A percentile compares a stretch with the other conserved stretches of the same genome.
Conservation (phyloP, 2,888 invertebrate genomes). For the Drymonia ruficornis region DNA sequence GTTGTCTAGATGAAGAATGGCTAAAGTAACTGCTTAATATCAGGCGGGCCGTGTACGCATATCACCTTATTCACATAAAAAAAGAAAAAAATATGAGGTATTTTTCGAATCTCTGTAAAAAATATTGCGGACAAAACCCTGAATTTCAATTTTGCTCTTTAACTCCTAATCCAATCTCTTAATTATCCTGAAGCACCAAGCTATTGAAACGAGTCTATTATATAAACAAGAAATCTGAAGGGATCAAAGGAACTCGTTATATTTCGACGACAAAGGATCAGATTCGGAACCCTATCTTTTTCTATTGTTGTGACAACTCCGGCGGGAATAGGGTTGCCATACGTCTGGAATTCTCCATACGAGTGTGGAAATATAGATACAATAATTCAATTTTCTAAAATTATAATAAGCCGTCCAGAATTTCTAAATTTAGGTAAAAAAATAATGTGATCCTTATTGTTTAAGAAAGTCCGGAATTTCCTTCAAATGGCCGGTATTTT, state of each 20-base stretch:
- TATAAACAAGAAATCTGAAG: slow-evolving; percentile 10
- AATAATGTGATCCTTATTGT: too few relatives aligned
- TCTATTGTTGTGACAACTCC: slow-evolving; percentile 21
- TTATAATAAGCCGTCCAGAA: too few relatives aligned
- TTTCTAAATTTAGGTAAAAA: too few relatives aligned
- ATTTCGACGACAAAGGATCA: slow-evolving; percentile 22
- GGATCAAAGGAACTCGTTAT: slow-evolving; percentile 11
- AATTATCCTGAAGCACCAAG: slow-evolving; percentile 3
- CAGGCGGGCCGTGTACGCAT: too few relatives aligned
- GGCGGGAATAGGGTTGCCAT: slow-evolving; percentile 10
- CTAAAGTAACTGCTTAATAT: too few relatives aligned
- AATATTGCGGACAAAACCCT: not conserved
- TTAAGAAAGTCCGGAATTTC: too few relatives aligned
- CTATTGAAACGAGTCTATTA: slow-evolving; percentile 6
- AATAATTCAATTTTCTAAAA: too few relatives aligned
- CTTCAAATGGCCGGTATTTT: too few relatives aligned
- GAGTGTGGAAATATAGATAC: slow-evolving; percentile 1
- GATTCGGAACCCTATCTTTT: slow-evolving; percentile 11
- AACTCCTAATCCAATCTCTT: not conserved
- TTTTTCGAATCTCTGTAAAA: not conserved
- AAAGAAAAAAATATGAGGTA: too few relatives aligned
- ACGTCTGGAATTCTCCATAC: too few relatives aligned
- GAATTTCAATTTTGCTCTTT: not conserved
- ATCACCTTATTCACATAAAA: too few relatives aligned
- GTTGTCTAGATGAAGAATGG: too few relatives aligned